phyloP scores from a whole-genome alignment of 2,113 vertebrate genomes.

The Hemichromis elongatus region DNA sequence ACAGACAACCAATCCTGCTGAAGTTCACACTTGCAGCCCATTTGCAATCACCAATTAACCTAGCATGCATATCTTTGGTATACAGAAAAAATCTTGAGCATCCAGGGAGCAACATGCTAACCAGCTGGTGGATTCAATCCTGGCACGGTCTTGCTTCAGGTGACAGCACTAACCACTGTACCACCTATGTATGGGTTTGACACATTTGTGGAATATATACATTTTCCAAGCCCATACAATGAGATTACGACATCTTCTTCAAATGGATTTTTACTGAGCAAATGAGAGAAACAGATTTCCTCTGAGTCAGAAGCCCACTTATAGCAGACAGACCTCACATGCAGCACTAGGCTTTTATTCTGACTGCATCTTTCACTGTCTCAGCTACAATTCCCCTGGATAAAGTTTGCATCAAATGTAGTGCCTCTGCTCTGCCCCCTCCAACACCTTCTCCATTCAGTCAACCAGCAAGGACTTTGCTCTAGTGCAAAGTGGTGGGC shows the following conservation, averaged over 20 bases:
- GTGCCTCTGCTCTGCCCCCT: conserved; percentile 10
- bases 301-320: neutral
- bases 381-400: neutral
- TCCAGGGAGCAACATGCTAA: neutral
- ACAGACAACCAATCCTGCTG: neutral
- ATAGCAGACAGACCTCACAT: neutral
- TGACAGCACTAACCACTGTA: neutral
- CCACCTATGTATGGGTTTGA: neutral
- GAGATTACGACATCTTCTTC: neutral
- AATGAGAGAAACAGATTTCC: neutral
- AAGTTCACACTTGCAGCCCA: neutral
- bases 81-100: neutral
- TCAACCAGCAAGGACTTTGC: conserved; percentile 19
- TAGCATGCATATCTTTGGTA: neutral
- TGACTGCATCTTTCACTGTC: neutral
- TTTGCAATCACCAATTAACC: neutral
- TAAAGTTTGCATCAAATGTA: conserved; percentile 20
- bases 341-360: neutral
- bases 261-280: neutral
- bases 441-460: neutral
- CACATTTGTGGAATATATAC: neutral
- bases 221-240: neutral
- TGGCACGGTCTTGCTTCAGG: neutral
- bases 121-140: neutral
- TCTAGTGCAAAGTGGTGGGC: conserved; percentile 32